Conservation (phyloP, 1,140 invertebrate species). For the Aricia agestis region DNA sequence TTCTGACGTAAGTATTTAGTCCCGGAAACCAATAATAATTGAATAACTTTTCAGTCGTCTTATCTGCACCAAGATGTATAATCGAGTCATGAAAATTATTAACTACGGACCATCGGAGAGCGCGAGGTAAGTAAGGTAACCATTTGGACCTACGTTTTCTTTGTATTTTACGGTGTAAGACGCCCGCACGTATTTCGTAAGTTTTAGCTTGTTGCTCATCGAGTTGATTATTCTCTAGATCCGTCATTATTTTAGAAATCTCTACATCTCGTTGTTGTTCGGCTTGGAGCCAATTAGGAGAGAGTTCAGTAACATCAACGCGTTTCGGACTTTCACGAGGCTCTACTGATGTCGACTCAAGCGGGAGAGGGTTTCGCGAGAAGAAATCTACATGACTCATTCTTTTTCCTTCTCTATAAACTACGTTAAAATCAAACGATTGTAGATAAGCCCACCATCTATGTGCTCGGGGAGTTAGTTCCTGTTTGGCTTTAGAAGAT, state of each 20-base stretch:
- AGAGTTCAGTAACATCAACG: constrained; percentile 18
- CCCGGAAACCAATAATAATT: constrained; percentile 34
- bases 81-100: constrained; percentile 43
- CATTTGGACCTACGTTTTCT: constrained; percentile 19
- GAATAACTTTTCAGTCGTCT: constrained; percentile 30
- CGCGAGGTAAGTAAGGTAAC: constrained; percentile 23
- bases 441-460: constrained; percentile 38
- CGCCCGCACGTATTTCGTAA: constrained; percentile 19
- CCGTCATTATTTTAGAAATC: constrained; percentile 19
- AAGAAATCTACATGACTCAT: constrained; percentile 15
- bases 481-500: constrained; percentile 27
- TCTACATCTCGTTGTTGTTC: constrained; percentile 22
- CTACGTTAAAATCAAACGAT: constrained; percentile 20
- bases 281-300: constrained; percentile 18
- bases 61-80: constrained; percentile 30
- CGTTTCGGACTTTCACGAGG: constrained; percentile 1
- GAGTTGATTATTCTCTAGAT: constrained; percentile 5
- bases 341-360: not conserved
- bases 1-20: constrained; percentile 31
- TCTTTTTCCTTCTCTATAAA: constrained; percentile 4
- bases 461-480: constrained; percentile 45
- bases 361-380: constrained; percentile 16
- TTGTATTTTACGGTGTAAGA: constrained; percentile 21
- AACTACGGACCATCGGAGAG: constrained; percentile 25
- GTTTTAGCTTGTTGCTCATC: constrained; percentile 16